phyloP scores from a whole-genome alignment of 2,797 vertebrate species.

The Setipinna tenuifilis region DNA sequence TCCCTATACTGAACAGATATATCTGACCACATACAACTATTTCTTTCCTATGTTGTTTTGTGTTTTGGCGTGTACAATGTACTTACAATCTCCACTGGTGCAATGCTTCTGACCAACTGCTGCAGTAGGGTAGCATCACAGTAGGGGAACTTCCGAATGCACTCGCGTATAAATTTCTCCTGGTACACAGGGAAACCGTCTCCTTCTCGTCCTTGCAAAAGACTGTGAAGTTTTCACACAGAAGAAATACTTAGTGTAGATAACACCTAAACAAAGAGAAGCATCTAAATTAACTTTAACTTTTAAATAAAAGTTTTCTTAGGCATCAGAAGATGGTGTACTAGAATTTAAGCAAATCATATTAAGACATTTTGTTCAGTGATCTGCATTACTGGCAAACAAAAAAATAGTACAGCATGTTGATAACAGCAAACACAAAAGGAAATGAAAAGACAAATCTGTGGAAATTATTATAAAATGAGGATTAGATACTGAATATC shows the following conservation, averaged over 20 bases:
- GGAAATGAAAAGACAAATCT: too few species aligned
- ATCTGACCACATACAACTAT: background rate
- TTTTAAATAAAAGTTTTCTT: too few species aligned
- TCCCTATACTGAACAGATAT: background rate
- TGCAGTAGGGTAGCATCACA: constrained; percentile 94
- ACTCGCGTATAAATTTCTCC: constrained; percentile 94
- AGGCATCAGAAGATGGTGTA: too few species aligned
- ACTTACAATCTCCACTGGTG: constrained; percentile 94
- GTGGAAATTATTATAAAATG: too few species aligned
- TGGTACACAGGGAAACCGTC: constrained; percentile 93
- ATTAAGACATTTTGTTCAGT: too few species aligned
- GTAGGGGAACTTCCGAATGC: constrained; percentile 94
- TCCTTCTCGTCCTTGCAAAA: constrained; percentile 89
- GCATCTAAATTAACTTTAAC: too few species aligned
- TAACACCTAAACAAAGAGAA: background rate
- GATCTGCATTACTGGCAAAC: too few species aligned
- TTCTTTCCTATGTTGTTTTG: background rate
- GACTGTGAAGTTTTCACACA: constrained; percentile 65
- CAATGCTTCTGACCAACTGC: constrained; percentile 95
- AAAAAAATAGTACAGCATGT: too few species aligned
- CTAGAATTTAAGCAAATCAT: too few species aligned
- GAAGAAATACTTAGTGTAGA: background rate
- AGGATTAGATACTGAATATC: too few species aligned
- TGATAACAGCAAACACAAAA: too few species aligned
- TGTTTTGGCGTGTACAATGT: too few species aligned